Percentiles rank a stretch among this genome's conserved stretches.
phyloP scores from a whole-genome alignment of 2,797 vertebrate genomes.

The Rhodeus uyekii region DNA sequence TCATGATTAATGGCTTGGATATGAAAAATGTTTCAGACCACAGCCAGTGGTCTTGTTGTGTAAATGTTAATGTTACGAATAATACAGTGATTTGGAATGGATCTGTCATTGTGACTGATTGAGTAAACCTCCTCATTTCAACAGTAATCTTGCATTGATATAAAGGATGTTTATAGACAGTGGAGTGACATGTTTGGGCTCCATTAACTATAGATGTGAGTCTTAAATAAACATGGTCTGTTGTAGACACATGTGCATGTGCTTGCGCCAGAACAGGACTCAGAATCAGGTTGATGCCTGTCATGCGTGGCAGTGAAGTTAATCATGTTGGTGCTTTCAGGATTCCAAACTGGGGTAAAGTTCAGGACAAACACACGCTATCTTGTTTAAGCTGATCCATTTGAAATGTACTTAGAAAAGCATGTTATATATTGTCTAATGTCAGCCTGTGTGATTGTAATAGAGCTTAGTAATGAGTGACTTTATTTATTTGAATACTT shows the following conservation, averaged over 20 bases:
- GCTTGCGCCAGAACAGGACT: background rate
- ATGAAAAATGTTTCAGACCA: background rate
- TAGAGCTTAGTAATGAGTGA: background rate
- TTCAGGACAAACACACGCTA: slow-evolving; percentile 21
- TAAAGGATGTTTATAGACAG: slow-evolving; percentile 37
- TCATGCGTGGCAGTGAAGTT: slow-evolving; percentile 32
- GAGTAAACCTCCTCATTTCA: slow-evolving; percentile 29
- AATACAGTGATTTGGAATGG: slow-evolving; percentile 29
- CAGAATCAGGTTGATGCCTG: slow-evolving; percentile 31
- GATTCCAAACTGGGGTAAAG: slow-evolving; percentile 32
- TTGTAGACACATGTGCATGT: too few species aligned
- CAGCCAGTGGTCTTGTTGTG: slow-evolving; percentile 17
- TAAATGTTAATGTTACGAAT: slow-evolving; percentile 41
- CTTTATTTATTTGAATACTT: background rate
- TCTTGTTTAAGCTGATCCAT: background rate
- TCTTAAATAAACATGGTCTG: slow-evolving; percentile 25
- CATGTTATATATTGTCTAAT: background rate
- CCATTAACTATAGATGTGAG: slow-evolving; percentile 21
- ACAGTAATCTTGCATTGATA: slow-evolving; percentile 15
- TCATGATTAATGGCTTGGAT: slow-evolving; percentile 28
- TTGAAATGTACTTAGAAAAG: background rate
- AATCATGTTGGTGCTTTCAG: slow-evolving; percentile 25
- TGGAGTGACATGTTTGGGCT: slow-evolving; percentile 22
- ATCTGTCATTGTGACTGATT: slow-evolving; percentile 25
- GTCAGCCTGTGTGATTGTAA: background rate